Evolutionary conservation across 2,888 invertebrate species (phyloP), one percentile per base, ranked within the genome.

Genomic region (Gari tellinella): DNA sequence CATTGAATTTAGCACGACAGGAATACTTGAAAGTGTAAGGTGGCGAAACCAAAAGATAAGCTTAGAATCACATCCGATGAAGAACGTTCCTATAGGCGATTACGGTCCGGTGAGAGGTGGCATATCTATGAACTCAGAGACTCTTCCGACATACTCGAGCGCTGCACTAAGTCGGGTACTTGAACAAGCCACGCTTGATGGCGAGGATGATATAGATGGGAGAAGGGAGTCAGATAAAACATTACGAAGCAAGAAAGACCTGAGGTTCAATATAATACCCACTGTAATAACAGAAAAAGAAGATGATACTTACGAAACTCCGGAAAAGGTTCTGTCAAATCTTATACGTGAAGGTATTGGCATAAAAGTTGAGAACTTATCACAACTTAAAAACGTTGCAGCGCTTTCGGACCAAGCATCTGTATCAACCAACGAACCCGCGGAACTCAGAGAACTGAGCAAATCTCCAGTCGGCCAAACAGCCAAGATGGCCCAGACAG

Each of bases 41-140:
- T 83, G 75, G 84, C 81, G 64, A 49, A 77, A 79, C 55, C 86
- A 86, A 51, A 78, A 82, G 49, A 84, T 86, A 3, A 80, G 80
- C 55, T 67, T 86, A 21, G 81, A 84, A 65, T 86, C 86, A n/a
- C 64, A 69, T 38, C 79, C 79, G 0, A 72, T 79, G 21, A 57
- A 65, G 17, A 68, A 72, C 7, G 17, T 23, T 15, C 56, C 60
- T 15, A 26, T 52, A 17, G 31, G 31, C 10, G 31, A 31, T 31
- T 43, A 45, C 19, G 55, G 46, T 8, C 21, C 31, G 17, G 41
- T n/a, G 3, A 40, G 41, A 10, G 55, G 38, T 2, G 55, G 31
- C 5, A 17, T 41, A 21, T 41, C 56, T 19, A 31, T 48, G 10
- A 48, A 38, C n/a, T 53, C 65, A 0, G 74, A 75, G 17, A 76